Evolutionary conservation across 2,888 invertebrate genomes (phyloP), one percentile per base, ranked within the genome.

Genomic region (Pogonocherus hispidulus): DNA sequence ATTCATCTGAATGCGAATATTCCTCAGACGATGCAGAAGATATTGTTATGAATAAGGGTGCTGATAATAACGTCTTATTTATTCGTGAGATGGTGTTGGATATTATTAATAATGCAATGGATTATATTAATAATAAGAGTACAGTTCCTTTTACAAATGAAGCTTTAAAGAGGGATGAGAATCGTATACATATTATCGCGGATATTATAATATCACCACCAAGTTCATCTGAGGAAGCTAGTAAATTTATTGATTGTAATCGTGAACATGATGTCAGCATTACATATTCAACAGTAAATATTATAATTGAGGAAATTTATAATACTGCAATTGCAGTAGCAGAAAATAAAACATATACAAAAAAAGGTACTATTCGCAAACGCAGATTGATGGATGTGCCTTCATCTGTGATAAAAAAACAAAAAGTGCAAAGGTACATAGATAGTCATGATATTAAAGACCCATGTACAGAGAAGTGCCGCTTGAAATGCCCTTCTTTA

Each of bases 41-140:
- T 44, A 44, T n/a, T n/a, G n/a, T 44, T 44, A 44, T 44, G 44
- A 44, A 44, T 5, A 44, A 44, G 0, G 44, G 44, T n/a, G 44
- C 44, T 6, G 16, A 44, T 44, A 44, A 44, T 44, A 44, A 44
- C 16, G 44, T 44, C 44, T 37, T 37, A 44, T 44, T 44, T 44
- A 44, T 5, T 44, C 16, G 5, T 44, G 44, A 44, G 44, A 44
- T 44, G 3, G 44, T 44, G n/a, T 6, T 16, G 16, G 16, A n/a
- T 44, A 44, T 44, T 44, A 16, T 44, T 44, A 44, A n/a, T 16
- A 44, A 5, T 44, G 44, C 44, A 44, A n/a, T 44, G 16, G 44
- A 44, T 44, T 44, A 44, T 44, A 44, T 16, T 44, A 44, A 44
- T 44, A 44, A 44, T 44, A 44, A 44, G 14, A 44, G 16, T 44